A percentile compares a stretch with the other conserved stretches of the same genome.
These are phyloP conservation scores for Achroia grisella DNA, from an alignment of 1,140 invertebrate genomes.

Conservation along the genomic window DNA sequence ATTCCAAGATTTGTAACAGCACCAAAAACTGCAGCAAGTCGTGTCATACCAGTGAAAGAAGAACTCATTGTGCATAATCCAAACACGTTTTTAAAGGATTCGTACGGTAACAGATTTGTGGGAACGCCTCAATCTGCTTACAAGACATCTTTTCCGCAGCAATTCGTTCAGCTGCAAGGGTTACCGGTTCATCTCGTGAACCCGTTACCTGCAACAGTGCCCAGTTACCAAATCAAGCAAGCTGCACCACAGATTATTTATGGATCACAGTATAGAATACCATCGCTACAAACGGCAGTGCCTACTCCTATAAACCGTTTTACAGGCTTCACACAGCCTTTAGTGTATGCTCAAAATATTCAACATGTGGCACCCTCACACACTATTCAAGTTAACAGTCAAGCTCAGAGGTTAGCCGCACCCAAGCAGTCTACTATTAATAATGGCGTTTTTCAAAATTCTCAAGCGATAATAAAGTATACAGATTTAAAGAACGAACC, in stretches of 20 bases:
- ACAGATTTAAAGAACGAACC: slow-evolving; percentile 22
- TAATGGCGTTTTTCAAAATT: slow-evolving; percentile 29
- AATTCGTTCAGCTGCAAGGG: slow-evolving; percentile 55
- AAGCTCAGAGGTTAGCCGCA: slow-evolving; percentile 13
- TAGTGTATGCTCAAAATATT: slow-evolving; percentile 25
- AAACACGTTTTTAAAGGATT: slow-evolving; percentile 50
- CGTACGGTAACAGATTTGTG: slow-evolving; percentile 52
- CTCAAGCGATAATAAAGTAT: slow-evolving; percentile 15
- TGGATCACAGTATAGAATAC: slow-evolving; percentile 28
- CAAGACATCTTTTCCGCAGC: slow-evolving; percentile 44
- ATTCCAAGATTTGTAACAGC: slow-evolving; percentile 30
- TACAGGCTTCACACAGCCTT: slow-evolving; percentile 22
- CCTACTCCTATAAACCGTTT: slow-evolving; percentile 20
- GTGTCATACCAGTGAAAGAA: slow-evolving; percentile 37
- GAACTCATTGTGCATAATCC: slow-evolving; percentile 34
- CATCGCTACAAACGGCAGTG: slow-evolving; percentile 27
- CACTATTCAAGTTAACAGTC: slow-evolving; percentile 5
- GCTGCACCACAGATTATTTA: slow-evolving; percentile 37
- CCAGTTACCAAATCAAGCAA: slow-evolving; percentile 38
- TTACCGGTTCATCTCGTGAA: slow-evolving; percentile 52
- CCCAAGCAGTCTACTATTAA: slow-evolving; percentile 34
- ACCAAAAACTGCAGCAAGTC: slow-evolving; percentile 20
- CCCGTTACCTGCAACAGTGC: slow-evolving; percentile 37
- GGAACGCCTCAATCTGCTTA: slow-evolving; percentile 39
- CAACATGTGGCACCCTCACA: slow-evolving; percentile 21